Base-by-base conservation (phyloP, 2,113 vertebrate species). In the Lepus americanus region DNA sequence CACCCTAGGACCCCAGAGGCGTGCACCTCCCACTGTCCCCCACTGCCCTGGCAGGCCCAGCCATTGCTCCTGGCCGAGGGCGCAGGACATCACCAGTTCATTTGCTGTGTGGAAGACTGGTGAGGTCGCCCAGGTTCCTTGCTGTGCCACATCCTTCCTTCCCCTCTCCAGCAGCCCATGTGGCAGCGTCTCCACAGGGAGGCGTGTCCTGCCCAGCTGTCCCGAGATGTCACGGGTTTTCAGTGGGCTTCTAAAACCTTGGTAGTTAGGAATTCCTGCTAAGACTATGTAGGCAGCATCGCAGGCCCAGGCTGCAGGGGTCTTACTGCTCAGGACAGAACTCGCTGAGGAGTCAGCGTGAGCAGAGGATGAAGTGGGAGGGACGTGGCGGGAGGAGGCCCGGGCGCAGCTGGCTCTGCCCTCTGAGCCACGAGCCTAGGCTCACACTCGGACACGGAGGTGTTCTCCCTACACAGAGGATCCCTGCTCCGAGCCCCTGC, bases 11-110 rank as follows among this genome's bases (percentile, higher is more conserved):
- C 73, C 11, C 61, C 67, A 4, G 22, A 39, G 39, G 13, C 67
- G 16, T 3, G 0, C 39, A 14, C 8, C 69, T 61, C 16, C 12
- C 0, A 0, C 44, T 16, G 53, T 27, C 0, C 51, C n/a, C 25
- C 36, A 4, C 12, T 5, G 8, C 20, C 16, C 73, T n/a, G 2
- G 13, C 69, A 2, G 14, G 25, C 44, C 74, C 22, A 2, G 36
- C 55, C 31, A 39, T 7, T 0, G 14, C 66, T 11, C 14, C 19
- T 16, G 33, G 51, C 70, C 6, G 4, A n/a, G 22, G 70, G 69
- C 25, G 14, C 13, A 20, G 39, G 23, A 19, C 31, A 5, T 23
- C 69, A 4, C 61, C 2, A 0, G 13, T 17, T 39, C 78, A 25
- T 25, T 79, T 6, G 16, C 31, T 64, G 9, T 0, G 14, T 23